A percentile compares a stretch with the other conserved stretches of the same genome.
Evolutionary conservation across 2,113 vertebrate genomes (phyloP).

Genomic region (Epinephelus moara): DNA sequence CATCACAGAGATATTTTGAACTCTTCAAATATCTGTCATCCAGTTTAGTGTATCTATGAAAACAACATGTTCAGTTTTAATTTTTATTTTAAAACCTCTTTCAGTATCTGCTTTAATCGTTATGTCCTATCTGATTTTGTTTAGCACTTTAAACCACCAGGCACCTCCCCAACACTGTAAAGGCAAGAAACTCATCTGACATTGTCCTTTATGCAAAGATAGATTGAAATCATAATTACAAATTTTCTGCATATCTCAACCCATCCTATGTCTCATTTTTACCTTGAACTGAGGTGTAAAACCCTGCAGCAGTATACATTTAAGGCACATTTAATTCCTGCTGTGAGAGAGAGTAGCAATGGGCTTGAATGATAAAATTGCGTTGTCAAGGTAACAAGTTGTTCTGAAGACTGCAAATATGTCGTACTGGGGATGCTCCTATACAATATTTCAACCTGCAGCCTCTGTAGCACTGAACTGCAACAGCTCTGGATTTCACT

Average conservation of each 20-base stretch:
- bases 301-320: slow-evolving; percentile 71
- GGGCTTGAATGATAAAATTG: slow-evolving; percentile 87
- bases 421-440: slow-evolving; percentile 80
- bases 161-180: slow-evolving; percentile 3
- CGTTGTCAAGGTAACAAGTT: slow-evolving; percentile 89
- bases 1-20: not conserved
- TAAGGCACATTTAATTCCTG: slow-evolving; percentile 76
- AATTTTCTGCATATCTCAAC: slow-evolving; percentile 39
- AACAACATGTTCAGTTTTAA: not conserved
- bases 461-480: slow-evolving; percentile 65
- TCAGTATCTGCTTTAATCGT: slow-evolving; percentile 2
- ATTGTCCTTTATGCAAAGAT: slow-evolving; percentile 8
- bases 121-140: not conserved
- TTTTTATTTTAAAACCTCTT: not conserved
- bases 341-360: slow-evolving; percentile 82
- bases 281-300: slow-evolving; percentile 60
- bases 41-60: not conserved
- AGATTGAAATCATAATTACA: slow-evolving; percentile 34
- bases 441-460: slow-evolving; percentile 78
- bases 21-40: not conserved
- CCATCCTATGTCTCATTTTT: slow-evolving; percentile 42
- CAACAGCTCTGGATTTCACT: slow-evolving; percentile 50
- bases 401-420: slow-evolving; percentile 81
- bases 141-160: not conserved
- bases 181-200: slow-evolving; percentile 8